Percentiles rank a stretch among this genome's conserved stretches.
phyloP scores from a whole-genome alignment of 2,888 invertebrate species.

The Anthophora plumipes region DNA sequence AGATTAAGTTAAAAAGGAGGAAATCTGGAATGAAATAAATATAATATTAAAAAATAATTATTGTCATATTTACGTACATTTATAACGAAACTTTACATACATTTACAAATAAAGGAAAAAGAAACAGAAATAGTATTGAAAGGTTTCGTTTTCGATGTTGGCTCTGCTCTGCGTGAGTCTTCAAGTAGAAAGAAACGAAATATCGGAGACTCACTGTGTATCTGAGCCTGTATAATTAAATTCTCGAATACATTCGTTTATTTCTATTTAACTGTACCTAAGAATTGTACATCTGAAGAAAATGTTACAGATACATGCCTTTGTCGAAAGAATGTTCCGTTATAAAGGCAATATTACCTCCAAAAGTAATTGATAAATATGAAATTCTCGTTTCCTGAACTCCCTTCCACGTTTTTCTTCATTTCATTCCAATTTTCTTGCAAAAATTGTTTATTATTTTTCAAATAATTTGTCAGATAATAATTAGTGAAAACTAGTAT shows the following conservation, averaged over 20 bases:
- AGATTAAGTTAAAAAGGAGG: too few species aligned
- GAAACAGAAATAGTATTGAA: not conserved
- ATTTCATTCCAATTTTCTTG: too few species aligned
- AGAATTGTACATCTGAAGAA: not conserved
- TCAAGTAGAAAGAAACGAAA: slow-evolving; percentile 45
- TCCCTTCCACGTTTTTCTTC: too few species aligned
- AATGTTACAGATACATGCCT: not conserved
- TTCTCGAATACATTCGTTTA: not conserved
- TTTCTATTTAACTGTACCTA: not conserved
- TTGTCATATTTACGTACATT: too few species aligned
- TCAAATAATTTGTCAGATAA: not conserved
- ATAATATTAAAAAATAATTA: too few species aligned
- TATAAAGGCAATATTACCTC: not conserved
- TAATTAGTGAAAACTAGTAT: too few species aligned
- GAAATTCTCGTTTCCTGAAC: not conserved
- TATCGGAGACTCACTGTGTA: slow-evolving; percentile 17
- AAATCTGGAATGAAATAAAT: too few species aligned
- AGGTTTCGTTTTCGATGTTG: not conserved
- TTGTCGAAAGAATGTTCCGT: not conserved
- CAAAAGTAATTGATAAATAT: slow-evolving; percentile 1
- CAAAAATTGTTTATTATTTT: too few species aligned
- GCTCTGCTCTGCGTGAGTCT: not conserved
- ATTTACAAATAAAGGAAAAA: too few species aligned
- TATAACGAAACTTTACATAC: too few species aligned
- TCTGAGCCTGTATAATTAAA: not conserved